Evolutionary conservation across 2,888 invertebrate species (phyloP), one percentile per base, ranked within the genome.

Genomic region (Tridacna gigas): DNA sequence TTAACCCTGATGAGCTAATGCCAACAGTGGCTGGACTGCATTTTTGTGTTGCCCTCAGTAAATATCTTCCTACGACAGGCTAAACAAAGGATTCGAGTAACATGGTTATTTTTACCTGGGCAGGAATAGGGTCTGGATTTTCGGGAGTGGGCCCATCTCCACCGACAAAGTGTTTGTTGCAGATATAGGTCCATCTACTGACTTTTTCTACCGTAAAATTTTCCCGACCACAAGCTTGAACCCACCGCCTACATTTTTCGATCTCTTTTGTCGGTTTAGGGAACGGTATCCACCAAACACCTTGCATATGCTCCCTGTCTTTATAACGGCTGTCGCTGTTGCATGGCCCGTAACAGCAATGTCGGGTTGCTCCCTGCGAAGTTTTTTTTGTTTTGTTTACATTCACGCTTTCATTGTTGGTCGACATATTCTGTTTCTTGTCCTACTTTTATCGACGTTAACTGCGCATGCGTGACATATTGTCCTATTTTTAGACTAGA

Each of bases 321-420:
- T 18, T 26, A 48, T 82, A 82, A 15, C 82, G 67, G 18, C 67
- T 69, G 63, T 82, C 82, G 78, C 82, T 82, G 47, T 78, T 78
- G 74, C 82, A 82, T 15, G 69, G n/a, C 13, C 56, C 56, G 20
- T 56, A 56, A 20, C 56, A 56, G 56, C 56, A 56, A 56, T 56
- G 56, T 3, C 56, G 56, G 15, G 56, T 56, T 5, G 56, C 56
- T 20, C 56, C 56, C 20, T 20, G 56, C 5, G 37, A 37, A 37
- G 37, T 37, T 7, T 37, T 37, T 37, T 37, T 37, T 37, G 37
- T 37, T 37, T 7, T 7, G 37, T 4, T 2, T 37, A 37, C 3
- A 37, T 37, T 37, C 37, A 37, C 37, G 37, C 7, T 37, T 37
- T 37, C 37, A 7, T 2, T 37, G 37, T 37, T 37, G 7, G 2